Conservation (phyloP, 2,797 vertebrate genomes). For the Pseudochirops corinnae region DNA sequence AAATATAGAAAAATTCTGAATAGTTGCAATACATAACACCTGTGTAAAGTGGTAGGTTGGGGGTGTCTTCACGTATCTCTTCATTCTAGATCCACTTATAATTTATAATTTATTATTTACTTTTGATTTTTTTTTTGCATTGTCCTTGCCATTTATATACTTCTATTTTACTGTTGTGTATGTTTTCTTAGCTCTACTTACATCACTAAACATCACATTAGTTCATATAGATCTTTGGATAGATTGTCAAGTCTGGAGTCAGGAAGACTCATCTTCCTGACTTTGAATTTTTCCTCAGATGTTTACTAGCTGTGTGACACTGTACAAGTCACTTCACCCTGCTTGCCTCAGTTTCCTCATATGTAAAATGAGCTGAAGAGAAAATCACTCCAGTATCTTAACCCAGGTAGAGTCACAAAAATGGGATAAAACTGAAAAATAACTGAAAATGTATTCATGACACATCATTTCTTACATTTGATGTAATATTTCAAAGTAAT, state of each 20-base stretch:
- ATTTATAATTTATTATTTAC: not conserved
- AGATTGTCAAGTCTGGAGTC: not conserved
- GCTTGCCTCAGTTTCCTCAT: no score
- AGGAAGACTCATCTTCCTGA: not conserved
- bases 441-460: not conserved
- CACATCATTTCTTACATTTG: not conserved
- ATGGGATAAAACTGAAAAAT: not conserved
- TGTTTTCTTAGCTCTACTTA: not conserved
- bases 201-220: not conserved
- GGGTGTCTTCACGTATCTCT: not conserved
- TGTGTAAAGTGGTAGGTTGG: not conserved
- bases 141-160: not conserved
- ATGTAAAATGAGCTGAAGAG: not conserved
- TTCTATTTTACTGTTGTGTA: not conserved
- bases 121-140: not conserved
- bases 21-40: not conserved
- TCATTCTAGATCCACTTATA: not conserved
- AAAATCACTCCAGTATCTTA: not conserved
- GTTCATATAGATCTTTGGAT: not conserved
- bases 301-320: not conserved
- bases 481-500: not conserved
- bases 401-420: not conserved
- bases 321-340: not conserved
- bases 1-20: not conserved
- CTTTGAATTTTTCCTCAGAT: not conserved